Base-by-base conservation (phyloP, 2,113 vertebrate genomes). In the Macrotus californicus region DNA sequence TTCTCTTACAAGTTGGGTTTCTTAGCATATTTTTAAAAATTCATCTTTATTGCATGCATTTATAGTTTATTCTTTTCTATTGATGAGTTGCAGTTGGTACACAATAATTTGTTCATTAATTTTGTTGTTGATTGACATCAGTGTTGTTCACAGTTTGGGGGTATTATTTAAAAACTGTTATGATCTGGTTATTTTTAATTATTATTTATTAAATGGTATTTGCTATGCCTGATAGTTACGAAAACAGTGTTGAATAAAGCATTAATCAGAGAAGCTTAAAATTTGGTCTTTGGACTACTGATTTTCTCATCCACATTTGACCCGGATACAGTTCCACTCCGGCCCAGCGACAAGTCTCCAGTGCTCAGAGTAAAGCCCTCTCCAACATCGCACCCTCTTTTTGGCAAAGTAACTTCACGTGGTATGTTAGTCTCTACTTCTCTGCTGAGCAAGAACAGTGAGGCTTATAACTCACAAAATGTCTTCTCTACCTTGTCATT, bases 111-210 rank as follows among this genome's bases (percentile, higher is more conserved):
- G 36, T 89, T 95, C 43, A 36, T 43, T 16, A 5, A 87, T 34
- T 77, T 66, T 89, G 9, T 13, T 92, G 11, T 67, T 46, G 7
- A 69, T n/a, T 24, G 4, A 13, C 19, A 67, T 39, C 29, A 52
- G 6, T 2, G 4, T 56, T 82, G 29, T 26, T 83, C 72, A 73
- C 1, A 87, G 16, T 31, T 83, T 77, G 19, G 6, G 7, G 14
- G 48, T 41, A 54, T 70, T 90, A 21, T 26, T 91, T 69, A 84
- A 22, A 72, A 83, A 41, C 21, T 46, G 5, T 0, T 61, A 13
- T 50, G 2, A 54, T 79, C 26, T 72, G 0, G 3, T 93, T 96
- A 36, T 36, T 82, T 96, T 43, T 19, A 41, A 43, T 77, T 77
- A 46, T 41, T 81, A 4, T 12, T 67, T 34, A 88, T 84, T 50